Base-by-base conservation (phyloP, 1,140 invertebrate species). In the Platorchestia sp. region DNA sequence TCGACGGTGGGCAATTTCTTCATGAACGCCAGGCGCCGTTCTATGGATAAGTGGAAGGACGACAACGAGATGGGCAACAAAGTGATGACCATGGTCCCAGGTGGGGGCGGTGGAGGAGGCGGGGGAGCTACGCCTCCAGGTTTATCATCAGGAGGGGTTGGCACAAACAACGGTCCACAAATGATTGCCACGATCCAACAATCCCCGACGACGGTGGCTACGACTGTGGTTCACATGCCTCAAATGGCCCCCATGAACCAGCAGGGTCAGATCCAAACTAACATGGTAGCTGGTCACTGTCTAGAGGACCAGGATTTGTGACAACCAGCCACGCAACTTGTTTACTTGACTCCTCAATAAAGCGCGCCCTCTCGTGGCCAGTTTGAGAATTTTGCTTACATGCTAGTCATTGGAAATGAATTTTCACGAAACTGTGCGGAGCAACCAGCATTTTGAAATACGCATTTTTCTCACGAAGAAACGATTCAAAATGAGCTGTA, bases 1-100 rank as follows among this genome's bases (percentile, higher is more conserved):
- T 99, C 99, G 75, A 99, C 99, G 41, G 99, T 99, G 41, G 99
- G 99, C 47, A 99, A 99, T 97, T 99, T 99, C 98, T 99, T 99
- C 98, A 99, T 99, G 99, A 99, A 99, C 97, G 99, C 99, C 45
- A 97, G 99, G 95, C 98, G 99, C 96, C 98, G 99, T 95, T 99
- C 99, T 5, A 99, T 99, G 98, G 99, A 99, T 97, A 99, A 99
- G 97, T 99, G 99, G 99, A 99, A 99, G 97, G 99, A 99, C 97
- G 99, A 96, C 95, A 96, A 97, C 27, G 97, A 96, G 96, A 96
- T 95, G 90, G 95, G 97, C 44, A 97, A 97, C 96, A 97, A 97
- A 96, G 97, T 97, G 97, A 97, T 97, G 95, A 97, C 97, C 95
- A 97, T 97, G 95, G 97, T 97, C 40, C 97, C 97, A 97, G 97